Evolutionary conservation across 2,113 vertebrate species (phyloP), one percentile per base, ranked within the genome.

Genomic region (Heloderma charlesbogerti): DNA sequence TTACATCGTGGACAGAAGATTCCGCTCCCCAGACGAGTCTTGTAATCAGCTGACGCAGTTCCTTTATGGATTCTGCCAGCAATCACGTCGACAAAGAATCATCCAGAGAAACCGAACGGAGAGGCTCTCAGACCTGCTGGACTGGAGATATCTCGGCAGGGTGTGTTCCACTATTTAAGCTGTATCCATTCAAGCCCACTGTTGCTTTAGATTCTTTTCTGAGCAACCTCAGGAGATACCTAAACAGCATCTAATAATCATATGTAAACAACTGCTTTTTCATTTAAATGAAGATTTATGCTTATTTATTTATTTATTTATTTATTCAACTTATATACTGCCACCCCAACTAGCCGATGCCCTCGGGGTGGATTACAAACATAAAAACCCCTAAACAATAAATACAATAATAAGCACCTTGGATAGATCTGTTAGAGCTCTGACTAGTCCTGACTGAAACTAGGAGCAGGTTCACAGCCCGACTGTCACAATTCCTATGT

Each of bases 11-110:
- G 99, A 99, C 94, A 97, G 99, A 45, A 96, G 99, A n/a, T 99
- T 98, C 96, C 94, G 98, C 34, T 98, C 99, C 0, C 97, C 98
- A 0, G 99, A 99, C 0, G 99, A 99, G 88, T 99, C 99, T 0
- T 99, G 99, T 91, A 99, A 99, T 92, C 99, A 99, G 96, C 97
- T 99, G 96, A 99, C 99, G 67, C 98, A 99, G 95, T 99, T 99
- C 97, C 98, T 99, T 92, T 99, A 99, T 0, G 95, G 95, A 1
- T 99, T 99, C 94, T 99, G 99, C 92, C 99, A 99, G 96, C 99
- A 99, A 96, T 99, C 98, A 2, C 98, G 98, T 1, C 98, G 99
- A 43, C 99, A 99, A 95, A 98, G 99, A 88, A 98, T 99, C 95
- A 98, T 99, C 93, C 99, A 99, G 92, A 97, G 99, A 72, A 99